Base-by-base conservation (phyloP, 2,888 invertebrate genomes). In the Aphrophora alni region DNA sequence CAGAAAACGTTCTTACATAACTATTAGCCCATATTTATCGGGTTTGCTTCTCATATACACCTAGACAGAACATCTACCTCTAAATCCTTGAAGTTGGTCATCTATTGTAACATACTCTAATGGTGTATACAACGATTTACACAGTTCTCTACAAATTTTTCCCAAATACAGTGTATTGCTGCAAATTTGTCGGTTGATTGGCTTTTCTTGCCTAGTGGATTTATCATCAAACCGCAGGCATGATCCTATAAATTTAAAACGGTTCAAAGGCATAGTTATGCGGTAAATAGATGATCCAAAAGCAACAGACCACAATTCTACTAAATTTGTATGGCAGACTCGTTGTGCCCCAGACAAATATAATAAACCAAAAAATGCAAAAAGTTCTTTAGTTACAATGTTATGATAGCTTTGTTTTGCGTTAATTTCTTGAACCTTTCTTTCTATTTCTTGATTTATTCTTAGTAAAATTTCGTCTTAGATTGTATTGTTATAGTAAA, bases 101-200 rank as follows among this genome's bases (percentile, higher is more conserved):
- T 83, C 74, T 3, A 75, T 38, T 51, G 75, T 75, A 24, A 33
- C 33, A n/a, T 82, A 76, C 59, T 81, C 75, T 26, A 28, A 73
- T 0, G 81, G 82, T 17, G 77, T 79, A 44, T 83, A 84, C 28
- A 77, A 28, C 1, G 73, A 74, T 79, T 75, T 77, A 75, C 81
- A 78, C 44, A 44, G n/a, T 81, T 77, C 25, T 78, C 59, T 17
- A 75, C 69, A 75, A 83, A 83, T 7, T 8, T 38, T 33, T 82
- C 81, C 83, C 82, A 84, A 59, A 84, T 75, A 17, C 81, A 38
- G 10, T 82, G 79, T 38, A 83, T 83, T 25, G 81, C 75, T 10
- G 79, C 79, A 27, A 83, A 83, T 51, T 80, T 80, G 74, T 84
- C 84, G 12, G 27, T 33, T 25, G 12, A 10, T 44, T 44, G 10